Evolutionary conservation across 2,888 invertebrate species (phyloP), one percentile per base, ranked within the genome.

Genomic region (Lomographa bimaculata): DNA sequence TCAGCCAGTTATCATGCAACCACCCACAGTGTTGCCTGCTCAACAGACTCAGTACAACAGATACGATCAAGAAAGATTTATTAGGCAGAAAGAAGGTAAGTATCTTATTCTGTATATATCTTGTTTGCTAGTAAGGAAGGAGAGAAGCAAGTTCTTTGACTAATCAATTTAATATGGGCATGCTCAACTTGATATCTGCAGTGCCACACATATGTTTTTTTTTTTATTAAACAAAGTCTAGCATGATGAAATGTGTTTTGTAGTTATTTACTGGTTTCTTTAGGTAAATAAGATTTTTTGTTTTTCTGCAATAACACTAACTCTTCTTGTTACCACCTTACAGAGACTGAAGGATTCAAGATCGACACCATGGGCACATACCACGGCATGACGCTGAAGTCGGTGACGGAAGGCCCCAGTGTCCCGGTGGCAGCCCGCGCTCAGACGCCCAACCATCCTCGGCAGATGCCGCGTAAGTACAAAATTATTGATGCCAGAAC

Each of bases 351-450:
- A 84, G 99, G 98, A 12, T 99, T 99, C 82, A 97, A 98, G 87
- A 99, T 99, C 73, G 98, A 99, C 82, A 98, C 98, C 1, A 96
- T 97, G 94, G 97, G 98, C 20, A 97, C 99, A 5, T 99, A 98
- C 79, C 98, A 98, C 74, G 99, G 99, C 33, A 97, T 98, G 96
- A 97, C 98, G 0, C 85, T 99, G 20, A 98, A 98, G 82, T 98
- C 98, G 0, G 98, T 99, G 75, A 98, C 98, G 1, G 98, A 98
- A 74, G 98, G 98, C 1, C 95, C 96, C 0, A 91, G 92, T 7
- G 91, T 91, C 2, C 91, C 93, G n/a, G 79, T 90, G 46, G 90
- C 90, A 28, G 89, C 86, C 6, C 82, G 91, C 10, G 72, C 83
- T 0, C 86, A 81, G 42, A 81, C 87, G 1, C 84, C 85, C 0